Evolutionary conservation across 2,888 invertebrate species (phyloP).

Genomic region (Ctena decussata): DNA sequence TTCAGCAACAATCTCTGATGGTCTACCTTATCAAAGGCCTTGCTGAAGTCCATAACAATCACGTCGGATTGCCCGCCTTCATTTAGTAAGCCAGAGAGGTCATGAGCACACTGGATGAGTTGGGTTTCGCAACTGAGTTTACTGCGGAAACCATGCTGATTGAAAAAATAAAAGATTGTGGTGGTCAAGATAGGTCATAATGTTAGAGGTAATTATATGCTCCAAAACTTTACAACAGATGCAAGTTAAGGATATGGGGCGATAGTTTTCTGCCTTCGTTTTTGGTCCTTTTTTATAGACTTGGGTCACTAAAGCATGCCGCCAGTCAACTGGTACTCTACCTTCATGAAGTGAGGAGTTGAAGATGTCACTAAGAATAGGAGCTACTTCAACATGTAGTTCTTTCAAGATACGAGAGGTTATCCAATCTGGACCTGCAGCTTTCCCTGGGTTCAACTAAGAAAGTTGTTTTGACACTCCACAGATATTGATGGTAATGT

Average conservation of each 20-base stretch:
- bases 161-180: neutral
- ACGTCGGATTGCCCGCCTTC: neutral
- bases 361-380: too few relatives aligned
- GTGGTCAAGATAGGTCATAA: neutral
- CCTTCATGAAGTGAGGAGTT: too few relatives aligned
- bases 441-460: too few relatives aligned
- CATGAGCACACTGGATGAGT: neutral
- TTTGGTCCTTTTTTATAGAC: too few relatives aligned
- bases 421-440: too few relatives aligned
- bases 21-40: neutral
- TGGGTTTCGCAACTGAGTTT: slow-evolving; percentile 6
- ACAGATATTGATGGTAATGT: neutral
- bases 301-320: too few relatives aligned
- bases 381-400: too few relatives aligned
- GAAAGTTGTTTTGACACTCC: too few relatives aligned
- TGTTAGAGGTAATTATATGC: neutral
- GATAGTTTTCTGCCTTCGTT: slow-evolving; percentile 1
- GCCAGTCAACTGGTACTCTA: too few relatives aligned
- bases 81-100: neutral
- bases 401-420: too few relatives aligned
- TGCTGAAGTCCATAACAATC: too few relatives aligned
- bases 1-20: neutral
- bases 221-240: neutral
- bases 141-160: neutral
- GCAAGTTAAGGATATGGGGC: neutral